Percentiles rank a stretch among this genome's conserved stretches.
Conservation (phyloP, 37 sponge, comb jelly and placozoan species). For the Agelas oroides region DNA sequence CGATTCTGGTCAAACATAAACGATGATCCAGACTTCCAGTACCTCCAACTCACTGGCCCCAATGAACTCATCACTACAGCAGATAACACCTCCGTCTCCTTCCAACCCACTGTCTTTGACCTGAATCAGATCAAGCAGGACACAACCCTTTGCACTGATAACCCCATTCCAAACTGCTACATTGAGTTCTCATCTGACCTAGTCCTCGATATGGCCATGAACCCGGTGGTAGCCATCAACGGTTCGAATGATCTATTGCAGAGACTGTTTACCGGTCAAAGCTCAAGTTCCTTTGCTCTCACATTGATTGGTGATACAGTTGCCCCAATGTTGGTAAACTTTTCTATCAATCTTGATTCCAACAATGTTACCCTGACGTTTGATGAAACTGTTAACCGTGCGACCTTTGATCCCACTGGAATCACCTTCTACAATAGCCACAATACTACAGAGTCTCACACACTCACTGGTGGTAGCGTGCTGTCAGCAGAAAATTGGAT, state of each 20-base stretch:
- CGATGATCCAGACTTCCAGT: not conserved
- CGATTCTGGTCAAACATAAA: conserved; percentile 48
- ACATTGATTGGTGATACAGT: conserved; percentile 51
- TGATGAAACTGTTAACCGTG: conserved; percentile 79
- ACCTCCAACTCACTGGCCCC: conserved; percentile 68
- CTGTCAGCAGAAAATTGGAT: conserved; percentile 70
- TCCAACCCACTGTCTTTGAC: conserved; percentile 62
- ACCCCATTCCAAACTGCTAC: conserved; percentile 59
- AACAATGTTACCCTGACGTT: conserved; percentile 80
- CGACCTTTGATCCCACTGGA: conserved; percentile 75
- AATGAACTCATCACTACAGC: conserved; percentile 38
- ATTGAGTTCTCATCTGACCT: conserved; percentile 53
- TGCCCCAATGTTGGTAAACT: conserved; percentile 76
- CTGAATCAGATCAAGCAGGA: conserved; percentile 79
- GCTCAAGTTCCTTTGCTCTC: not conserved
- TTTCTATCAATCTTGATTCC: conserved; percentile 77
- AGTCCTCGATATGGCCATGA: conserved; percentile 78
- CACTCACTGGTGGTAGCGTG: conserved; percentile 57
- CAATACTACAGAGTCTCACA: conserved; percentile 56
- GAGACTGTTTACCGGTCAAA: not conserved
- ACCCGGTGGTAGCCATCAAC: conserved; percentile 51
- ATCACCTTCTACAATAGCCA: conserved; percentile 71
- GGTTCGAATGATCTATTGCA: not conserved
- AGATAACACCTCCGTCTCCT: conserved; percentile 61
- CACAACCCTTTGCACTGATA: conserved; percentile 50